These are phyloP conservation scores for Diuraphis noxia DNA, from an alignment of 1,140 invertebrate species.

Conservation along the genomic window DNA sequence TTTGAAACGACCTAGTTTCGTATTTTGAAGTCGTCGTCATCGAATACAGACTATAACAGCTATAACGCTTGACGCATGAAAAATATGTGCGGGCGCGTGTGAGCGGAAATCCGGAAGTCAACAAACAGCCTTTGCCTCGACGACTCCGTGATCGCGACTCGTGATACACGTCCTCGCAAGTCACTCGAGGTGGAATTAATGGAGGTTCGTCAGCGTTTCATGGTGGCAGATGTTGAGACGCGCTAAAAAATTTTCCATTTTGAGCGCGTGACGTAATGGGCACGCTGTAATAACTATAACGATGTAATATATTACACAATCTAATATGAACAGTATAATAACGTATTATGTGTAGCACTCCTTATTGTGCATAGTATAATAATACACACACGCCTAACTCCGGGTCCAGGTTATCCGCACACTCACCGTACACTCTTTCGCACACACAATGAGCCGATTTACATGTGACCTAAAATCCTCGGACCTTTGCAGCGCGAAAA, in stretches of 20 bases:
- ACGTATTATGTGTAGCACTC: background rate
- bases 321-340: background rate
- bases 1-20: background rate
- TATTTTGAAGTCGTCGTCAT: no score
- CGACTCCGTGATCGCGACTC: background rate
- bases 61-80: background rate
- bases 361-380: background rate
- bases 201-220: background rate
- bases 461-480: background rate
- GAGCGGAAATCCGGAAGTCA: background rate
- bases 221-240: slow-evolving; percentile 27
- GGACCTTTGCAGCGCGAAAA: background rate
- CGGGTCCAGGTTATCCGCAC: background rate
- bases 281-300: background rate
- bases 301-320: background rate
- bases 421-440: background rate
- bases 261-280: background rate
- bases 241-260: background rate
- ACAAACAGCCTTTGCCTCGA: background rate
- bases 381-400: background rate
- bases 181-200: background rate
- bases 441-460: slow-evolving; percentile 15
- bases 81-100: background rate
- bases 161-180: background rate
- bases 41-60: no score